Base-by-base conservation (phyloP, 2,797 vertebrate species). In the Chelonia mydas region DNA sequence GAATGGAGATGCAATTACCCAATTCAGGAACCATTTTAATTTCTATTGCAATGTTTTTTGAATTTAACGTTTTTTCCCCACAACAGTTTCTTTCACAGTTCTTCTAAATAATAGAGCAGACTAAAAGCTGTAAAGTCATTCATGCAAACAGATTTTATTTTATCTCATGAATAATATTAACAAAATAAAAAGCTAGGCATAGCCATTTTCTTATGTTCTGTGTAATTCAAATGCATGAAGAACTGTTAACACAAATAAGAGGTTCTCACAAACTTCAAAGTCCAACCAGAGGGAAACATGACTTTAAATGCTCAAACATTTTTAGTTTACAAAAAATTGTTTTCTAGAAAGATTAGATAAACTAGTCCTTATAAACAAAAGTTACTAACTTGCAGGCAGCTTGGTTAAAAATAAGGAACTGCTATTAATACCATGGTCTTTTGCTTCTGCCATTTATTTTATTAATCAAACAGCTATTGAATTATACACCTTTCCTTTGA, bases 401-500 rank as follows among this genome's bases (percentile, higher is more conserved):
- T 65, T 74, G 6, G 77, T 41, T 68, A 86, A 90, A 76, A 87
- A 83, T 59, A 83, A 90, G 92, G 45, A 81, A 45, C 68, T 90
- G 90, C 41, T 79, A 37, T 28, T 31, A 79, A 79, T 51, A 21
- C 17, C 17, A 28, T 49, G 16, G 51, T 79, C 27, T 59, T 45
- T 89, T 83, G 47, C 3, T 72, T 89, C 78, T 88, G 51, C 54
- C 81, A 25, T 59, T 16, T 78, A 41, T 25, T 68, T 78, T 87
- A 89, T 87, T 93, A 92, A 95, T 90, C 87, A 95, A 87, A 51
- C 53, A 88, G 54, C 76, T 78, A 82, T 50, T 41, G 57, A 93
- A 59, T 59, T 84, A 90, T 2, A 7, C 25, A 80, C 59, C 57
- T 65, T 79, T 59, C 28, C 92, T 94, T 86, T 94, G 81, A 93